Conservation (phyloP, 2,113 vertebrate species). For the Petrocephalus microphthalmus region DNA sequence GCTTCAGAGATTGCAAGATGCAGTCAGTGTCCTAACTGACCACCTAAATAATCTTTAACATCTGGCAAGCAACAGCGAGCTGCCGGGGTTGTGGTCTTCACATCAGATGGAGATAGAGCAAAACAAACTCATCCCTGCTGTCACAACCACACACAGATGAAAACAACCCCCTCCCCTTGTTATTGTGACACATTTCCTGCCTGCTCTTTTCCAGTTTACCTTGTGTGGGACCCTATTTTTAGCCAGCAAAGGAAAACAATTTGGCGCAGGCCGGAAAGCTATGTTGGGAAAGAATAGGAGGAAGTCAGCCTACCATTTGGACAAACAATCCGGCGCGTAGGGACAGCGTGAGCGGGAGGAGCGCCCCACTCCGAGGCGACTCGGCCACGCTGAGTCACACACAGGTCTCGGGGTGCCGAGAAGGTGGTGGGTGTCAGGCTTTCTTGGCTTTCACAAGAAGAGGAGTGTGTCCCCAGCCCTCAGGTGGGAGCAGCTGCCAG, state of each 20-base stretch:
- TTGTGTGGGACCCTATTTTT: slow-evolving; percentile 76
- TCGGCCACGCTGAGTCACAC: slow-evolving; percentile 16
- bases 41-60: background rate
- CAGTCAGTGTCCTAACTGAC: background rate
- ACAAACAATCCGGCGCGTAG: slow-evolving; percentile 75
- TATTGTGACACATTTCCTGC: slow-evolving; percentile 80
- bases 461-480: background rate
- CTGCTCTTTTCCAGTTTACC: slow-evolving; percentile 63
- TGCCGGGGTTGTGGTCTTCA: background rate
- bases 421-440: background rate
- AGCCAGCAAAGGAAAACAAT: slow-evolving; percentile 70
- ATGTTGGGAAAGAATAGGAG: slow-evolving; percentile 94
- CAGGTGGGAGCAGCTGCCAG: background rate
- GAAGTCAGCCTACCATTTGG: slow-evolving; percentile 80
- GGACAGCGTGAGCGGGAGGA: slow-evolving; percentile 44
- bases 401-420: background rate
- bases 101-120: background rate
- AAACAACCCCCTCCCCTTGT: slow-evolving; percentile 20
- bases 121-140: slow-evolving; percentile 10
- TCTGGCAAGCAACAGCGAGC: background rate
- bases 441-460: background rate
- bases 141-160: slow-evolving; percentile 34
- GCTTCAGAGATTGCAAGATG: background rate
- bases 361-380: slow-evolving; percentile 8
- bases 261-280: slow-evolving; percentile 83